These are phyloP conservation scores for Drosophila rubida DNA, from an alignment of 2,888 invertebrate genomes.

Conservation along the genomic window DNA sequence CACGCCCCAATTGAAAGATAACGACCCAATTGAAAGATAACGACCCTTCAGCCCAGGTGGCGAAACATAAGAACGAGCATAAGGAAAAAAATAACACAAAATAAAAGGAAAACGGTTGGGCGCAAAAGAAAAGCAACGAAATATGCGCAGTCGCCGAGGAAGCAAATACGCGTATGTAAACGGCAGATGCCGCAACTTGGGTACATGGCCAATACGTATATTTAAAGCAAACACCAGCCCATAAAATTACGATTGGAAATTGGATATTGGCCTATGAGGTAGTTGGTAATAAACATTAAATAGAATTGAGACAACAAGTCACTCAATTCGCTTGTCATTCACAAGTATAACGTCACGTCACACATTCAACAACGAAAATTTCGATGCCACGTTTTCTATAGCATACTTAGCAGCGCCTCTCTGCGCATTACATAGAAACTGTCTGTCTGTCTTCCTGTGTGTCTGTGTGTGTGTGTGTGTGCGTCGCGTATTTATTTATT, in stretches of 20 bases:
- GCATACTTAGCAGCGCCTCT: constrained; percentile 39
- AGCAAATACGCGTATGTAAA: constrained; percentile 14
- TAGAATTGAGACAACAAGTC: constrained; percentile 17
- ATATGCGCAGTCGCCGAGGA: constrained; percentile 65
- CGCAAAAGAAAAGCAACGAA: constrained; percentile 25
- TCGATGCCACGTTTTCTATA: constrained; percentile 17
- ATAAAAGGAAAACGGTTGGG: constrained; percentile 8
- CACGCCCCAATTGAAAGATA: constrained; percentile 53
- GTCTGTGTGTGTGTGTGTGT: constrained; percentile 22
- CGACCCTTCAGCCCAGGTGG: constrained; percentile 41
- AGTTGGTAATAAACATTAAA: background rate
- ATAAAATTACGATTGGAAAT: constrained; percentile 12
- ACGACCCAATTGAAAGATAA: constrained; percentile 55
- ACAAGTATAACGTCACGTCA: constrained; percentile 5
- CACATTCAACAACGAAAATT: constrained; percentile 21
- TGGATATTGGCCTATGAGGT: background rate
- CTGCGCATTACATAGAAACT: constrained; percentile 41
- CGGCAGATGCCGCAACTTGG: constrained; percentile 4
- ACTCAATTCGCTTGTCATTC: constrained; percentile 7
- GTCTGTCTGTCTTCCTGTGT: background rate
- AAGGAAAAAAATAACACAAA: constrained; percentile 1
- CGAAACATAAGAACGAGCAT: constrained; percentile 29
- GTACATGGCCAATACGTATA: background rate
- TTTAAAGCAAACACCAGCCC: background rate
- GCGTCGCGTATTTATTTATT: constrained; percentile 63